Evolutionary conservation across 2,113 vertebrate species (phyloP).

Genomic region (Psettodes erumei): DNA sequence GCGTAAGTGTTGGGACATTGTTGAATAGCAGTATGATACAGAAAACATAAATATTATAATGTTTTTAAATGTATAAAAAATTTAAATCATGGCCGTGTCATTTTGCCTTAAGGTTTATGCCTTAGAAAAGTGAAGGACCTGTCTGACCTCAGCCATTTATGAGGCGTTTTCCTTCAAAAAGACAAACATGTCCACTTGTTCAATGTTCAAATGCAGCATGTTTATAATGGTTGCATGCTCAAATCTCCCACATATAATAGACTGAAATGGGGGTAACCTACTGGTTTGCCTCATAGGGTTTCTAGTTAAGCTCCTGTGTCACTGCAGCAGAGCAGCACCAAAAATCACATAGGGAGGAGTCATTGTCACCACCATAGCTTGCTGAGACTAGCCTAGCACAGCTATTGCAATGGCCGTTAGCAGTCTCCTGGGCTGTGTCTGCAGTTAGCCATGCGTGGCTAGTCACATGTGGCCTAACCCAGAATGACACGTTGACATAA

Average conservation of each 20-base stretch:
- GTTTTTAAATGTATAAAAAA: neutral
- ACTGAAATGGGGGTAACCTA: neutral
- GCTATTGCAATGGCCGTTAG: slow-evolving; percentile 42
- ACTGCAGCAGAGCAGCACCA: slow-evolving; percentile 31
- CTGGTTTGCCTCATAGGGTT: slow-evolving; percentile 28
- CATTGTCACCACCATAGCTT: slow-evolving; percentile 39
- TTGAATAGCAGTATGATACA: neutral
- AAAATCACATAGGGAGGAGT: slow-evolving; percentile 26
- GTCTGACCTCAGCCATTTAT: neutral
- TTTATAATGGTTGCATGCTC: neutral
- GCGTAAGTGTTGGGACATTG: neutral
- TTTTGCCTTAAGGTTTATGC: neutral
- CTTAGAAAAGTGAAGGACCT: neutral
- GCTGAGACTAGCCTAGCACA: slow-evolving; percentile 39
- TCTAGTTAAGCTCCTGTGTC: slow-evolving; percentile 14
- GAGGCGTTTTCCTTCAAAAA: neutral
- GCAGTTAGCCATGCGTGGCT: slow-evolving; percentile 68
- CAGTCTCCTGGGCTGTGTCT: slow-evolving; percentile 60
- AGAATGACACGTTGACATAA: slow-evolving; percentile 78
- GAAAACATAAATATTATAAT: neutral
- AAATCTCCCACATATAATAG: slow-evolving; percentile 1
- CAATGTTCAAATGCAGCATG: neutral
- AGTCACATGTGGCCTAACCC: slow-evolving; percentile 70
- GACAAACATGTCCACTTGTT: slow-evolving; percentile 11
- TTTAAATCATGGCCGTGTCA: neutral